Evolutionary conservation across 2,113 vertebrate species (phyloP), one percentile per base, ranked within the genome.

Genomic region (Rhadina sibilatrix): DNA sequence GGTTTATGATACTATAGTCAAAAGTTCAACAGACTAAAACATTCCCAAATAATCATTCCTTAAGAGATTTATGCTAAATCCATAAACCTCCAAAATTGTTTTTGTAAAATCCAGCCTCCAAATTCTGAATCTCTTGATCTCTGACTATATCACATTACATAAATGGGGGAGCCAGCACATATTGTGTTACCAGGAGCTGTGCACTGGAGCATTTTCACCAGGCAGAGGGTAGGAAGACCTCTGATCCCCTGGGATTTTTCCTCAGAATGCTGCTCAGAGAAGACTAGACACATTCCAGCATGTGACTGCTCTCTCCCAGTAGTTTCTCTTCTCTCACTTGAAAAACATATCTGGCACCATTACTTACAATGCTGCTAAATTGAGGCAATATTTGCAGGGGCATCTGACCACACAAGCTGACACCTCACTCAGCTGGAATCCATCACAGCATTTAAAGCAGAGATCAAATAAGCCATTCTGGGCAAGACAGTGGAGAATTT

Each of bases 271-370:
- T 78, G 12, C 24, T n/a, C 16, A 27, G 27, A 31, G 60, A 52
- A 42, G 28, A 17, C 40, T 16, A 21, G 25, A 28, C 56, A 54
- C 28, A 70, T 21, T 31, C 68, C 56, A 50, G 25, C 5, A 4
- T 10, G 4, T 35, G 46, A 11, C 46, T 74, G 23, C 46, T 66
- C 57, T 57, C 33, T 86, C 19, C 50, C 21, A 10, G 10, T 30
- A 20, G 13, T 33, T 93, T 94, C 37, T 57, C 21, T 10, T 47
- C 23, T 54, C 24, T 74, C 37, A n/a, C 28, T 60, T 47, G 31
- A 54, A 70, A 61, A 96, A 59, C 0, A 0, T 24, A 40, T 8
- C 40, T 46, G n/a, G 5, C 11, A 15, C 5, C 1, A 30, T 47
- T 66, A 15, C 50, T 57, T 53, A 40, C 2, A 22, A 3, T 31